phyloP scores from a whole-genome alignment of 2,888 invertebrate species.

The Carterocephalus palaemon region DNA sequence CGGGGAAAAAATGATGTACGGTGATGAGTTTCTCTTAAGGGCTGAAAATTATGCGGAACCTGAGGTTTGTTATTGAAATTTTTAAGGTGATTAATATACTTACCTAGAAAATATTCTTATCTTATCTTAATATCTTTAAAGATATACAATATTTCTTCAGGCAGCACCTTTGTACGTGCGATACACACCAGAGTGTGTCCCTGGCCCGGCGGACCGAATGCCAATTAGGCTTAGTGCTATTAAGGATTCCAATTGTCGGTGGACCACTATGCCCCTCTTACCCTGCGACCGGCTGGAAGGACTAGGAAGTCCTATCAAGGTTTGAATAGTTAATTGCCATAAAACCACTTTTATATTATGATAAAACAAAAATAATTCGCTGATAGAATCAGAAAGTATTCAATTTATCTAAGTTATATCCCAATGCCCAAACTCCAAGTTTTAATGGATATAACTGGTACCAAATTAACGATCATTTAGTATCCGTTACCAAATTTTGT shows the following conservation, averaged over 20 bases:
- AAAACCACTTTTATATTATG: no score
- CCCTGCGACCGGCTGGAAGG: constrained; percentile 58
- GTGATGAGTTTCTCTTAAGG: constrained; percentile 64
- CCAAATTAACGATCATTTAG: no score
- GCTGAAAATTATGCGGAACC: constrained; percentile 70
- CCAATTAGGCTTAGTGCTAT: constrained; percentile 56
- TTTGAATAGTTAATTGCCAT: constrained; percentile 28
- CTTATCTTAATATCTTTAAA: not conserved
- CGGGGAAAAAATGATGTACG: constrained; percentile 64
- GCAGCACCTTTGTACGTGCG: constrained; percentile 60
- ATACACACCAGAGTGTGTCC: constrained; percentile 51
- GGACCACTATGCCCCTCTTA: constrained; percentile 56
- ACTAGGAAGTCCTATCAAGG: constrained; percentile 59
- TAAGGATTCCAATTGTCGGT: constrained; percentile 64
- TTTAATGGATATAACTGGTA: not conserved
- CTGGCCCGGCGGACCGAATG: constrained; percentile 60
- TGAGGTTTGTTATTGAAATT: constrained; percentile 37
- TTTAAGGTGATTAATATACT: constrained; percentile 14
- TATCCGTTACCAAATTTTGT: no score
- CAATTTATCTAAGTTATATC: no score
- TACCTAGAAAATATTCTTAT: not conserved
- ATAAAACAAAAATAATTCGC: no score
- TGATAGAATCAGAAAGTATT: no score
- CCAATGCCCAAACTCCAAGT: no score
- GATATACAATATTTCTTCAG: constrained; percentile 40